Evolutionary conservation across 2,797 vertebrate genomes (phyloP), one percentile per base, ranked within the genome.

Genomic region (Spheniscus humboldti): DNA sequence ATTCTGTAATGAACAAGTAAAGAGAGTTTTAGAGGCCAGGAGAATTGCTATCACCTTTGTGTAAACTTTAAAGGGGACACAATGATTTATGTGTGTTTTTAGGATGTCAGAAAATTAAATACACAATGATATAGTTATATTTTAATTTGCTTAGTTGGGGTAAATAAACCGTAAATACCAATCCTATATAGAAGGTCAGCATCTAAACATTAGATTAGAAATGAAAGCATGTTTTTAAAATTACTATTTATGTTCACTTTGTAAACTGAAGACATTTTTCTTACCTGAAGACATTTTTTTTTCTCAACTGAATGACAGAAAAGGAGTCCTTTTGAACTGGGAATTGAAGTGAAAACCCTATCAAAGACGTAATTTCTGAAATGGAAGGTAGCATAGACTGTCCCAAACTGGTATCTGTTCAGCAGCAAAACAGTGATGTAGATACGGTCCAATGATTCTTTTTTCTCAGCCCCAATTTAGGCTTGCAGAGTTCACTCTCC

Each of bases 1-100:
- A 80, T 96, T 97, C 94, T 96, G 10, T 97, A 96, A 97, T 97
- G 95, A 94, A 92, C 62, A 92, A 96, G 96, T 95, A 94, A 96
- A 95, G 95, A 96, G 88, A 95, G 50, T 93, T 64, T 84, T 93
- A 92, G 92, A 88, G 76, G n/a, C 91, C 35, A 57, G 68, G 66
- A 86, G 84, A 93, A 87, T 72, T 91, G 67, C 87, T 97, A 94
- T 94, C 95, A 80, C 55, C 41, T 91, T 89, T 97, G 68, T 93
- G 92, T 96, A 96, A 95, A 93, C 93, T 96, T 95, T 94, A 68
- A 81, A 94, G 84, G 74, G 67, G 67, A 87, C 86, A 88, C 91
- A 64, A 82, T 90, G 94, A 97, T 94, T 95, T 96, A 86, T 91
- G 85, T 94, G 76, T 95, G 74, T 86, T 94, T 91, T 96, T 93